Evolutionary conservation across 2,888 invertebrate species (phyloP).

Genomic region (Nemotelus nigrinus): DNA sequence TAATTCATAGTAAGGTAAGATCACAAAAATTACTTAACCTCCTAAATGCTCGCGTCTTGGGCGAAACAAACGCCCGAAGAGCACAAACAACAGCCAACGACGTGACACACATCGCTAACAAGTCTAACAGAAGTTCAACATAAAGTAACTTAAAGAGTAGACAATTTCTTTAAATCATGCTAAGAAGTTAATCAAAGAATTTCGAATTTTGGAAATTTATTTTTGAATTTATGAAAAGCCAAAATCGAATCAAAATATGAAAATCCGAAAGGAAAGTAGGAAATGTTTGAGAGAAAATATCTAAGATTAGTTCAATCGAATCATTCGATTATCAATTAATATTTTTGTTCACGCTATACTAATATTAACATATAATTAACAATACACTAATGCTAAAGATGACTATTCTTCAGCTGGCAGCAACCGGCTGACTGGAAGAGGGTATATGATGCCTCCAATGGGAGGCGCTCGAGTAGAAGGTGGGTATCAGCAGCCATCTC

Average conservation of each 20-base stretch:
- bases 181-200: not conserved
- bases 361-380: constrained; percentile 12
- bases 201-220: not conserved
- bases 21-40: constrained; percentile 19
- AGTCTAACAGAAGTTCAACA: no score
- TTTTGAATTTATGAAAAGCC: not conserved
- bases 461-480: constrained; percentile 46
- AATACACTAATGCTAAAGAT: constrained; percentile 36
- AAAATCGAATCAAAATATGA: not conserved
- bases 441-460: constrained; percentile 29
- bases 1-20: constrained; percentile 25
- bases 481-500: constrained; percentile 46
- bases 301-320: not conserved
- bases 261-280: not conserved
- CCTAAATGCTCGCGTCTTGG: not conserved
- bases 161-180: no score
- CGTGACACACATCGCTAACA: no score
- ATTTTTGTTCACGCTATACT: constrained; percentile 29
- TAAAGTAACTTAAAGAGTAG: no score
- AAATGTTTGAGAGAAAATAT: not conserved
- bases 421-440: constrained; percentile 26
- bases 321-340: constrained; percentile 17
- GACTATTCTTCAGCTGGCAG: constrained; percentile 32
- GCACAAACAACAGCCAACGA: no score
- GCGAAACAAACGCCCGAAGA: no score